Base-by-base conservation (phyloP, 1,140 invertebrate genomes). In the Drosophila pseudoananassae region DNA sequence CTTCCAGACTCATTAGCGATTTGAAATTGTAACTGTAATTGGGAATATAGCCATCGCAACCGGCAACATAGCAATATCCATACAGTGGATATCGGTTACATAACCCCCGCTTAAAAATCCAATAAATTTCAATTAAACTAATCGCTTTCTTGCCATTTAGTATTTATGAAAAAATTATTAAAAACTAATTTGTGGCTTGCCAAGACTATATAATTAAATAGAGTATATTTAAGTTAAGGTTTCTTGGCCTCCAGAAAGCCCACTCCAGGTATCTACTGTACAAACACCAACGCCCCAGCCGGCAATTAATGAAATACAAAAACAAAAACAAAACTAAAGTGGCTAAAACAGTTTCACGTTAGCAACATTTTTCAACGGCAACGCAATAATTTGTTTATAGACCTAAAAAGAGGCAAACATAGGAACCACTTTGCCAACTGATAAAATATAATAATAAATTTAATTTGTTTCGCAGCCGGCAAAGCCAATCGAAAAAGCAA, bases 331-430 rank as follows among this genome's bases (percentile, higher is more conserved):
- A 69, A 68, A 77, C 45, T 40, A 31, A 65, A 57, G 50, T 58
- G 71, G 53, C 15, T 56, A 58, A 56, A 77, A 61, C 43, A 36
- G 54, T 64, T 74, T 52, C 31, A 43, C 40, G 57, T 64, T 55
- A 59, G 54, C 69, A 52, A 85, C 82, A 85, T 85, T 78, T 75
- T 77, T 78, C 43, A 63, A 50, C 60, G 51, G 57, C 61, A 75
- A 87, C 82, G 82, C 78, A 81, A 85, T 78, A 71, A 78, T 85
- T 85, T 87, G 63, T 52, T 72, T 85, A 77, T 77, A 69, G 72
- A 46, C 25, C 14, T 10, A 8, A 60, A 66, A 73, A 43, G 29
- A 36, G 36, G 15, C 12, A 20, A 15, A 36, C 66, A 36, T 23
- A 20, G 47, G 27, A 65, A 52, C 38, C 2, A 52, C 55, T 51